Base-by-base conservation (phyloP, 2,888 invertebrate species). In the Gymnoscelis rufifasciata region DNA sequence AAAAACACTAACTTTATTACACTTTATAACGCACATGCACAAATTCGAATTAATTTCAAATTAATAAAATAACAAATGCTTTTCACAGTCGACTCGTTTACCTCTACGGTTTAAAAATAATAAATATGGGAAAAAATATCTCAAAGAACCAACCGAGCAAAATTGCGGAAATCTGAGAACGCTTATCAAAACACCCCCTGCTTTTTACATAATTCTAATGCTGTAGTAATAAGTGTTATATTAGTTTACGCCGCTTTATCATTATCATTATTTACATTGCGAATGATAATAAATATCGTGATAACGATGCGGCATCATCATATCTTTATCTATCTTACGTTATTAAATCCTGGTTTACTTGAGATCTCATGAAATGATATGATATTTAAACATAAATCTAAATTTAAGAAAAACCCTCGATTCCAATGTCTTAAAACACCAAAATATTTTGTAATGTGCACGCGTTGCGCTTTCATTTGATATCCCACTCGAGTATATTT, bases 261-360 rank as follows among this genome's bases (percentile, higher is more conserved):
- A 64, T 76, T 79, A 82, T 82, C 80, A 58, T 45, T 82, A 78
- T 82, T 79, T 79, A 75, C 71, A 62, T 66, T 67, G 68, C 65
- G 53, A 71, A 72, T 70, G 71, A 83, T 80, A n/a, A 82, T 74
- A 71, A 74, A 76, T 71, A 69, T 74, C 67, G 57, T 68, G 81
- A 83, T 81, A 83, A 80, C 61, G 62, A 60, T 71, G 67, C 69
- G 66, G 65, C 41, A 36, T 29, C 35, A 46, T 40, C 44, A n/a
- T 26, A 33, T 38, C 23, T 3, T 7, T 28, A 15, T 6, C 3
- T 40, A 23, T 12, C 15, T 33, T 19, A 19, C 19, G 19, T 19
- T 19, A 19, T 19, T 19, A 3, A 5, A 3, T 19, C 19, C 19
- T 5, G 19, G 19, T 19, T 19, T 19, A 19, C 5, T 19, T 19